phyloP scores from a whole-genome alignment of 2,113 vertebrate species.

The Urocynchramus pylzowi region DNA sequence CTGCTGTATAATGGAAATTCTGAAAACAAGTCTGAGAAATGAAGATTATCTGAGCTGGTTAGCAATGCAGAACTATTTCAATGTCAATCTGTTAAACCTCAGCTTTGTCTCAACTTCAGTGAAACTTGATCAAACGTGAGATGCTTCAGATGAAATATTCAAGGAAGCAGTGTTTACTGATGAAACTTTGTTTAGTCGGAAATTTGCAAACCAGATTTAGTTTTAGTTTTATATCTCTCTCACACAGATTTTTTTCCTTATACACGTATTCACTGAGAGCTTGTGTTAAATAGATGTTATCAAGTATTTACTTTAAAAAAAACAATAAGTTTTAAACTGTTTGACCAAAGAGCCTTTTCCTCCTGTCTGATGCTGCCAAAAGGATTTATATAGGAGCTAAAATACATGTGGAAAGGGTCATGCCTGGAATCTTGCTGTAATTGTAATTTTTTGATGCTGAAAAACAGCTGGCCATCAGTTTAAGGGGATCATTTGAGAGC shows the following conservation, averaged over 20 bases:
- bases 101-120: neutral
- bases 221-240: neutral
- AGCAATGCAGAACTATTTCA: neutral
- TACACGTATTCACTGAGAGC: neutral
- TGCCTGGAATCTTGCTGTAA: conserved; percentile 19
- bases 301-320: conserved; percentile 51
- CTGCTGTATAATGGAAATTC: neutral
- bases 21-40: neutral
- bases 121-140: neutral
- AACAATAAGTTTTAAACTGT: conserved; percentile 42
- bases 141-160: neutral
- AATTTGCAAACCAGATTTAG: conserved; percentile 22
- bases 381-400: conserved; percentile 35
- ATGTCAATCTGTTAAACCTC: neutral
- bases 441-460: neutral
- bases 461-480: neutral
- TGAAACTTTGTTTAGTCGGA: conserved; percentile 32
- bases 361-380: conserved; percentile 32
- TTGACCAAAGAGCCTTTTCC: conserved; percentile 39
- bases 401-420: conserved; percentile 27
- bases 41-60: neutral
- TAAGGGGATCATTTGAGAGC: neutral
- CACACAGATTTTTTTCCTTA: conserved; percentile 22
- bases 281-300: conserved; percentile 54
- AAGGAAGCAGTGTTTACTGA: conserved; percentile 36